These are phyloP conservation scores for Rhinichthys osculus DNA, from an alignment of 2,797 vertebrate species.

Conservation along the genomic window DNA sequence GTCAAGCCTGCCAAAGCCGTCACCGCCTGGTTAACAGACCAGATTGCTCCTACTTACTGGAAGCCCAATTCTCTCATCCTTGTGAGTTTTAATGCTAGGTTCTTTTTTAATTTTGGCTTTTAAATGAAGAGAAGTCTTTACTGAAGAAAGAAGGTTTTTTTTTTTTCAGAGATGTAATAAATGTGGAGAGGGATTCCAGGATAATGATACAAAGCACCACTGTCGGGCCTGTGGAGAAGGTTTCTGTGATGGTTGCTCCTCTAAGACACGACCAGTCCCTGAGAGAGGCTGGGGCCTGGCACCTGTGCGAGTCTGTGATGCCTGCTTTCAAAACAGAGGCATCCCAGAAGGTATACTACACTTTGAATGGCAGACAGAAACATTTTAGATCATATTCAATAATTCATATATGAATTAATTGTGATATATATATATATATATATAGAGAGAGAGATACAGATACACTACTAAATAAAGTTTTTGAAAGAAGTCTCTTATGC, in stretches of 20 bases:
- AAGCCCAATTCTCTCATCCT: slow-evolving; percentile 95
- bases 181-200: slow-evolving; percentile 88
- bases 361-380: neutral
- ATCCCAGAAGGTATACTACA: slow-evolving; percentile 73
- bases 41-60: slow-evolving; percentile 98
- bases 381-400: neutral
- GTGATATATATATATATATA: too few relatives aligned
- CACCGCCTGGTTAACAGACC: slow-evolving; percentile 97
- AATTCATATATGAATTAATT: neutral
- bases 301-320: slow-evolving; percentile 93
- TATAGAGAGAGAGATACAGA: too few relatives aligned
- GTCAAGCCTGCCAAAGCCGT: slow-evolving; percentile 97
- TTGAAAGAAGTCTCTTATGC: neutral
- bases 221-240: slow-evolving; percentile 97
- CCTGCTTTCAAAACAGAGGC: slow-evolving; percentile 83
- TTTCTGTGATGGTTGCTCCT: slow-evolving; percentile 94
- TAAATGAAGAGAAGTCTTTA: neutral
- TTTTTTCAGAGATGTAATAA: slow-evolving; percentile 88
- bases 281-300: slow-evolving; percentile 96
- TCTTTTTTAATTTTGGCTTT: slow-evolving; percentile 17
- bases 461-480: too few relatives aligned
- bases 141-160: slow-evolving; percentile 1
- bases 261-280: slow-evolving; percentile 90
- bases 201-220: slow-evolving; percentile 96
- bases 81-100: slow-evolving; percentile 73